phyloP scores from a whole-genome alignment of 2,888 invertebrate genomes.

The Tipula helvola region DNA sequence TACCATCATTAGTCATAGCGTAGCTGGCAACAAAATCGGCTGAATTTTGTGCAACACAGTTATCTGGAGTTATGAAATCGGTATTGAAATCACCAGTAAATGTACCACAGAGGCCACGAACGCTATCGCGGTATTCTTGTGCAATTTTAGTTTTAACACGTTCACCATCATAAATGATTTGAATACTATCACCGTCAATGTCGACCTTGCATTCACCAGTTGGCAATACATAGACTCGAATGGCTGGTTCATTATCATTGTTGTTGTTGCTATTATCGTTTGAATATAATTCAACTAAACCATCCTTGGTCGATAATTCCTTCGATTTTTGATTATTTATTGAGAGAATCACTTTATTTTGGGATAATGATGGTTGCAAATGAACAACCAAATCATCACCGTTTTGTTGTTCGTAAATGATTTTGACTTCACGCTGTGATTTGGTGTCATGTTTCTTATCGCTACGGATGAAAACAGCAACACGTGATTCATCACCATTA shows the following conservation, averaged over 20 bases:
- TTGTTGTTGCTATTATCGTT: not conserved
- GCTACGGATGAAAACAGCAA: not conserved
- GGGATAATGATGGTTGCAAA: constrained; percentile 20
- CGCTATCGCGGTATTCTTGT: constrained; percentile 38
- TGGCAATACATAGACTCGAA: constrained; percentile 36
- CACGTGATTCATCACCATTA: not conserved
- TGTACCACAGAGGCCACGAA: constrained; percentile 54
- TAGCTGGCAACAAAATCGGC: not conserved
- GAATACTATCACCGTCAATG: constrained; percentile 38
- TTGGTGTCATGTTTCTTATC: not conserved
- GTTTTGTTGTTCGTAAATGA: constrained; percentile 32
- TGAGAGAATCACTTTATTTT: constrained; percentile 27
- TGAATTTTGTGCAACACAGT: constrained; percentile 38
- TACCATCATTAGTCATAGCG: not conserved
- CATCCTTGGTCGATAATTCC: constrained; percentile 23
- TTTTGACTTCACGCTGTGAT: constrained; percentile 32
- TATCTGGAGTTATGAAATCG: constrained; percentile 46
- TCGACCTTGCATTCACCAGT: constrained; percentile 43
- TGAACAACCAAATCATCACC: constrained; percentile 24
- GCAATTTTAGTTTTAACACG: constrained; percentile 37
- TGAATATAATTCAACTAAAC: constrained; percentile 30
- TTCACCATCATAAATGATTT: constrained; percentile 45
- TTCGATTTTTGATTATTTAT: constrained; percentile 24
- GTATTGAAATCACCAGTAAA: constrained; percentile 45
- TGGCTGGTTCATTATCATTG: constrained; percentile 26